Percentiles rank a stretch among this genome's conserved stretches.
Evolutionary conservation across 2,797 vertebrate genomes (phyloP).

Genomic region (Dendrocincla tyrannina): DNA sequence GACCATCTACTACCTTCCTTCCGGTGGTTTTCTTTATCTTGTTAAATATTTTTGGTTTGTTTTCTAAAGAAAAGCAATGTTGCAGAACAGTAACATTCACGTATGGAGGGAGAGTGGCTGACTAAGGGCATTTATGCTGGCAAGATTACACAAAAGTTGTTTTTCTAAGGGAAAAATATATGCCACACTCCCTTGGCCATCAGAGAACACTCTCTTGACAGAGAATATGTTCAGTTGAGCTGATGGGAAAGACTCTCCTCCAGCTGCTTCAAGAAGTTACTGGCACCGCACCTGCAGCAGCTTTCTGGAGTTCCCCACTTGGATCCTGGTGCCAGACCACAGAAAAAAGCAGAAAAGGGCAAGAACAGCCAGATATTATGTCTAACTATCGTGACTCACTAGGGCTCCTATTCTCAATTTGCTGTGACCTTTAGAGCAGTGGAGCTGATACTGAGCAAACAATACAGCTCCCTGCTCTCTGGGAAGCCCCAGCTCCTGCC

Average conservation of each 20-base stretch:
- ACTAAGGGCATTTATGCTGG: not conserved
- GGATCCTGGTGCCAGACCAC: not conserved
- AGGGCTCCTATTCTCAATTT: conserved; percentile 51
- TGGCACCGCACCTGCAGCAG: conserved; percentile 25
- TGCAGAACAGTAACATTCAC: not conserved
- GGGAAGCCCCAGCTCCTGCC: not conserved
- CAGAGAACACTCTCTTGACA: not conserved
- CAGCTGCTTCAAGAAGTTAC: not conserved
- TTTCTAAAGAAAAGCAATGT: not conserved
- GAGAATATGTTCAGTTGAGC: not conserved
- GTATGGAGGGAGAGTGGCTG: not conserved
- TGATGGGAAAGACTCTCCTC: not conserved
- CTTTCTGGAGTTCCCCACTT: not conserved
- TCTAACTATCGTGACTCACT: not conserved
- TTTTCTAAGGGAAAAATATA: not conserved
- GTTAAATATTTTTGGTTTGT: not conserved
- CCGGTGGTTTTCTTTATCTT: not conserved
- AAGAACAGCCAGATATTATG: conserved; percentile 2
- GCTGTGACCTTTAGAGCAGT: conserved; percentile 17
- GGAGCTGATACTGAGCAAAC: conserved; percentile 11
- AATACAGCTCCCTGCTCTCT: not conserved
- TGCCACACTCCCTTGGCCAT: not conserved
- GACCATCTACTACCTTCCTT: not conserved
- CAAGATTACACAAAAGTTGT: not conserved
- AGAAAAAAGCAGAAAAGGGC: not conserved